Base-by-base conservation (phyloP, 2,113 vertebrate genomes). In the Cephalophus harveyi region DNA sequence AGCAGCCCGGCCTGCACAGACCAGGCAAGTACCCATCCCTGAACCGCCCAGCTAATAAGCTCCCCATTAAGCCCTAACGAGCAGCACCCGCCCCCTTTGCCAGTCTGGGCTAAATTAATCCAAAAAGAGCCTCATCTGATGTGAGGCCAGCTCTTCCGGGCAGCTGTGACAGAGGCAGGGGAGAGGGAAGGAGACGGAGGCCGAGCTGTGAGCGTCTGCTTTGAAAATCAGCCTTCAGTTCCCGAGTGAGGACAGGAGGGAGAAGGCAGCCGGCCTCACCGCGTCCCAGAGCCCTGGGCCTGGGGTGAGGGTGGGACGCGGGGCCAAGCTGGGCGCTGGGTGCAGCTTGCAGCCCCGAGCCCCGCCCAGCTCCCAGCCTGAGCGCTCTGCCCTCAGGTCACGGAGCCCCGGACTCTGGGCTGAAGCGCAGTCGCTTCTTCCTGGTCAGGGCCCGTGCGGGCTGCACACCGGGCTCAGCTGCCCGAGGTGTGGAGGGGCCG, bases 21-120 rank as follows among this genome's bases (percentile, higher is more conserved):
- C 46, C 2, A 54, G 52, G 46, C 52, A 25, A 7, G 17, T 13
- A 12, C 52, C 71, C 36, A 54, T 84, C 67, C 60, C 40, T 0
- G 40, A 84, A 48, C 83, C 55, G 14, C 94, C 71, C 30, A 40
- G 82, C 89, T 81, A 67, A 93, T 76, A 93, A 85, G 92, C 74
- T 91, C 88, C 10, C 57, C 87, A 19, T 87, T 84, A 89, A 43
- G 54, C 13, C 4, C 4, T 9, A 15, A 87, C 30, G 12, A 0
- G 83, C 82, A 43, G 36, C 19, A 0, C 74, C 76, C 1, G 21
- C 62, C 83, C 89, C 97, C 97, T 96, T 97, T 50, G n/a, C 98
- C 93, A 92, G 97, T 95, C 88, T 96, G 96, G 97, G 98, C 98
- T 98, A 98, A 98, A 98, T 98, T 97, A 95, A 96, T 86, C 71